Evolutionary conservation across 2,113 vertebrate genomes (phyloP).

Genomic region (Pseudopodoces humilis): DNA sequence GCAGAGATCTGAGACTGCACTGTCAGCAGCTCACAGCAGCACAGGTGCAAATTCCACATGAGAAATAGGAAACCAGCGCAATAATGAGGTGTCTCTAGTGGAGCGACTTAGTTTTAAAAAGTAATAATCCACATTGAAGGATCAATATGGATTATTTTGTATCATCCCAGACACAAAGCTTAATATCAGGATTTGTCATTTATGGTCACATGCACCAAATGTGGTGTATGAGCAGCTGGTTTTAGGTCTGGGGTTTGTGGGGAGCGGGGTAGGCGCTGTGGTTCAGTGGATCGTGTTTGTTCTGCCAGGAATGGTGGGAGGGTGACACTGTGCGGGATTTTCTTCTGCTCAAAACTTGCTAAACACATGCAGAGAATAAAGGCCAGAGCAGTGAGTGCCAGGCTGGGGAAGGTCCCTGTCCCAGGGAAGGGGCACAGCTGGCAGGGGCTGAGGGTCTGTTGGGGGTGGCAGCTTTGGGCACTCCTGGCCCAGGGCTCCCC

Average conservation of each 20-base stretch:
- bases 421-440: neutral
- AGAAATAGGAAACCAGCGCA: too few relatives aligned
- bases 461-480: neutral
- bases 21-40: neutral
- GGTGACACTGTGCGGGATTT: neutral
- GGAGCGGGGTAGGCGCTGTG: neutral
- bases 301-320: accelerated
- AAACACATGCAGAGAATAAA: accelerated
- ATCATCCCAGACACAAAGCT: neutral
- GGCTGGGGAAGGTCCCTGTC: neutral
- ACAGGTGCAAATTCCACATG: neutral
- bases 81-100: accelerated
- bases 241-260: neutral
- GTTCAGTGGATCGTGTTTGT: accelerated
- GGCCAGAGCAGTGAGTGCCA: accelerated
- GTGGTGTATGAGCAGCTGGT: neutral
- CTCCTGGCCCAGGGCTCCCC: neutral
- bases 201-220: neutral
- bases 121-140: neutral
- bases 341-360: accelerated
- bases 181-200: neutral
- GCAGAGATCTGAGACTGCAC: neutral
- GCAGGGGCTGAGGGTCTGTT: accelerated
- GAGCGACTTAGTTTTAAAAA: neutral
- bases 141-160: neutral